Conservation (phyloP, 2,888 invertebrate genomes). For the Drosophila cognata region DNA sequence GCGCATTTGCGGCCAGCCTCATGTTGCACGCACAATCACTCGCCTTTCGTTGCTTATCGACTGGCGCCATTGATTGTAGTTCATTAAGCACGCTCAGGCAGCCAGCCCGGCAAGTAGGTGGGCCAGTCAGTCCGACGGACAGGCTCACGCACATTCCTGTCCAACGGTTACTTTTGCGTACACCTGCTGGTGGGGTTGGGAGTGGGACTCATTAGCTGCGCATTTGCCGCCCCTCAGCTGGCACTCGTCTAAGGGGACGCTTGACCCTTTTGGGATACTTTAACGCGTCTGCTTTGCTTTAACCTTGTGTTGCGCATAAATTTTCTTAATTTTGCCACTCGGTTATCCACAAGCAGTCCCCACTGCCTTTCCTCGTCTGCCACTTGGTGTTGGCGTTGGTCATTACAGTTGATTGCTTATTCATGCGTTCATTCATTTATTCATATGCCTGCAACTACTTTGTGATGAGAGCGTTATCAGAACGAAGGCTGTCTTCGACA, state of each 20-base stretch:
- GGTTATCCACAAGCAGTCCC: neutral
- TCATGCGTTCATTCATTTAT: conserved; percentile 79
- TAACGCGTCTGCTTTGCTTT: conserved; percentile 43
- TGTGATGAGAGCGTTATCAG: conserved; percentile 54
- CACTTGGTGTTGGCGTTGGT: conserved; percentile 43
- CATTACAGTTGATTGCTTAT: conserved; percentile 78
- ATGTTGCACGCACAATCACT: conserved; percentile 75
- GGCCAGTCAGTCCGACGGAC: neutral
- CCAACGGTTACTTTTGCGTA: conserved; percentile 8
- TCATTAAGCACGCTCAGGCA: conserved; percentile 73
- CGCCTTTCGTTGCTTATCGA: conserved; percentile 74
- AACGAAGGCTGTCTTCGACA: conserved; percentile 18
- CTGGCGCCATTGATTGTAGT: conserved; percentile 77
- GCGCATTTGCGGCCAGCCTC: conserved; percentile 67
- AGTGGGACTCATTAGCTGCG: conserved; percentile 64
- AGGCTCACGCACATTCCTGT: conserved; percentile 51
- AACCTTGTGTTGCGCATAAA: conserved; percentile 51
- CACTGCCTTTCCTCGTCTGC: conserved; percentile 3
- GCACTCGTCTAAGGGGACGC: conserved; percentile 25
- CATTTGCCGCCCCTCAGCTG: conserved; percentile 33
- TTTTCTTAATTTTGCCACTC: conserved; percentile 59
- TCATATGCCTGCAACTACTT: conserved; percentile 60
- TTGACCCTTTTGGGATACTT: conserved; percentile 50
- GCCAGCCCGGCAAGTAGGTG: neutral
- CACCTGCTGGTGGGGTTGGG: conserved; percentile 48